Conservation (phyloP, 1,140 invertebrate genomes). For the Battus philenor region DNA sequence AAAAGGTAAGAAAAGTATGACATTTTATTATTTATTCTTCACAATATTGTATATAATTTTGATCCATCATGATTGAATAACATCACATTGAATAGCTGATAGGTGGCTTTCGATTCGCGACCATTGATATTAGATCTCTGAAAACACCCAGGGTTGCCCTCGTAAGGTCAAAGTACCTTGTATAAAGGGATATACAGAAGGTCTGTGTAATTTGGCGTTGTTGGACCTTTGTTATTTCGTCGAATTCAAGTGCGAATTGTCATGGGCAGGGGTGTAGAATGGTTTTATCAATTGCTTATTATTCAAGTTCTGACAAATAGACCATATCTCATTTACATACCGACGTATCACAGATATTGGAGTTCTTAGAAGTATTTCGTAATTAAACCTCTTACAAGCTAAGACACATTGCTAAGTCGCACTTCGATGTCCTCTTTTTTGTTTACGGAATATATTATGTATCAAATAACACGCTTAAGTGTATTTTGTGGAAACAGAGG, state of each 20-base stretch:
- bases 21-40: no score
- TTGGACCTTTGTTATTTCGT: constrained; percentile 50
- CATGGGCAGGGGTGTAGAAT: constrained; percentile 47
- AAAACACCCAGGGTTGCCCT: constrained; percentile 28
- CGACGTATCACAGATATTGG: not conserved
- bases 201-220: constrained; percentile 34
- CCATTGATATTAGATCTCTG: constrained; percentile 31
- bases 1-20: no score
- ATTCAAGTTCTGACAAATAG: constrained; percentile 46
- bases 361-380: not conserved
- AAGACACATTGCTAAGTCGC: no score
- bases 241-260: constrained; percentile 62
- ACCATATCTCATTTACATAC: constrained; percentile 39
- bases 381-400: no score
- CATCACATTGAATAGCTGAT: constrained; percentile 49
- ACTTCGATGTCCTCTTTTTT: no score
- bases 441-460: no score
- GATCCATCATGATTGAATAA: constrained; percentile 62
- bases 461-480: no score
- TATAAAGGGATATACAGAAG: constrained; percentile 22
- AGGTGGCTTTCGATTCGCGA: constrained; percentile 40
- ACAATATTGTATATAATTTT: constrained; percentile 55
- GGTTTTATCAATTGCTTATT: constrained; percentile 62
- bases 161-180: constrained; percentile 18
- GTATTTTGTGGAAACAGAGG: no score